A percentile compares a stretch with the other conserved stretches of the same genome.
These are phyloP conservation scores for Tachysurus vachellii DNA, from an alignment of 2,113 vertebrate genomes.

Conservation along the genomic window DNA sequence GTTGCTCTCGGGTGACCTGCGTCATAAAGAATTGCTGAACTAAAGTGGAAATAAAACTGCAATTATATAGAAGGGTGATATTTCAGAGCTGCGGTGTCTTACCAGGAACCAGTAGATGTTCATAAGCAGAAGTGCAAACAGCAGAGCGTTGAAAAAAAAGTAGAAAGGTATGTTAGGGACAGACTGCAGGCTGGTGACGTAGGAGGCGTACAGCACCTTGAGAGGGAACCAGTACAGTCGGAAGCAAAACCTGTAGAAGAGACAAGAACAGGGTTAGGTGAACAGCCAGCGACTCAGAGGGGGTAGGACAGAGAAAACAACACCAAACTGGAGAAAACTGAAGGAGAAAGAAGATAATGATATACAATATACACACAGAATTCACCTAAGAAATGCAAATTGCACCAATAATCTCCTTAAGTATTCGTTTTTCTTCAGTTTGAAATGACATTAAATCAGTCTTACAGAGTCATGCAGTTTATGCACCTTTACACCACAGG, in stretches of 20 bases:
- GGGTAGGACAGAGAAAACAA: not conserved
- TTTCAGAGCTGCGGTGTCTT: slow-evolving; percentile 50
- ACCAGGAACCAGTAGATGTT: slow-evolving; percentile 99
- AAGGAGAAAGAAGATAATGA: not conserved
- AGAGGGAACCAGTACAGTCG: slow-evolving; percentile 98
- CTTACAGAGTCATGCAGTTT: not conserved
- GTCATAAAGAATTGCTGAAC: not conserved
- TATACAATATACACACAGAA: not conserved
- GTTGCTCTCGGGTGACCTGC: not conserved
- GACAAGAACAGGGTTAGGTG: rapidly evolving
- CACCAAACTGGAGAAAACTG: not conserved
- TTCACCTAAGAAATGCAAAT: not conserved
- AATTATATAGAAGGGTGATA: too few relatives aligned
- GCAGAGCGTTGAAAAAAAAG: slow-evolving; percentile 95
- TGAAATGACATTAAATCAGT: not conserved
- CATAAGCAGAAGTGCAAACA: slow-evolving; percentile 87
- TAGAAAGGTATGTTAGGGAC: slow-evolving; percentile 94
- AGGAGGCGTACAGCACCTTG: slow-evolving; percentile 90
- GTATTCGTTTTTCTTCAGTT: not conserved
- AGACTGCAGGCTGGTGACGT: slow-evolving; percentile 81
- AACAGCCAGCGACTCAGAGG: not conserved
- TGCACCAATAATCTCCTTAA: not conserved
- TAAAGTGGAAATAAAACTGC: not conserved
- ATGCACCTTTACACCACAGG: not conserved
- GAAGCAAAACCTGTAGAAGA: slow-evolving; percentile 90